Base-by-base conservation (phyloP, 2,797 vertebrate genomes). In the Peromyscus aztecus region DNA sequence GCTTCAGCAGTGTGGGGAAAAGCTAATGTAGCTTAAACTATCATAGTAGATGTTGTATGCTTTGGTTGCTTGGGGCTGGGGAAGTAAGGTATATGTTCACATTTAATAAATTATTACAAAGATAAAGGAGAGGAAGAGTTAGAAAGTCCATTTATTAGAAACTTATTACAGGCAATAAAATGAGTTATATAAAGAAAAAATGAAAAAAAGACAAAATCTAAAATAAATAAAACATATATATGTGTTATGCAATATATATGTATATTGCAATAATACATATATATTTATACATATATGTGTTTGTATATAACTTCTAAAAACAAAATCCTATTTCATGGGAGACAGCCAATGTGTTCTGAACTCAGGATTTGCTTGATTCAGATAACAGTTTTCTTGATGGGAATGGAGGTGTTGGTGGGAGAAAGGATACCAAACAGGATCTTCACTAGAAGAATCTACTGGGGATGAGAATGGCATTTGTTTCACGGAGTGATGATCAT, bases 151-250 rank as follows among this genome's bases (percentile, higher is more conserved):
- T 23, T 86, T 77, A 87, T 67, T 46, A 91, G 63, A 81, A 93
- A 10, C 13, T 83, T 76, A 55, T 83, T 65, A 59, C 13, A 88
- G 55, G 46, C 46, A 88, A 29, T 40, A 43, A 84, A 29, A 27
- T 92, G 19, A n/a, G 1, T 57, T 85, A 93, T 91, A 69, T 52
- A 82, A 94, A 89, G 57, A 88, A 7, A 84, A 77, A 91, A 89
- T 29, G 52, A 80, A 77, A 73, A 76, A 73, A 77, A 34, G 67
- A 75, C 31, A 85, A 93, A 94, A 91, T 73, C 9, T 40, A 77
- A 93, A 95, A 91, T 65, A 89, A 95, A 91, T 71, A 87, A 43
- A 84, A 14, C 61, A 52, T 49, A 46, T 4, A 85, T 67, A 3
- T 84, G 4, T 65, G 4, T 63, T 14, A 14, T 67, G 11, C 19